These are phyloP conservation scores for Acronicta psi DNA, from an alignment of 2,888 invertebrate species.

Conservation along the genomic window DNA sequence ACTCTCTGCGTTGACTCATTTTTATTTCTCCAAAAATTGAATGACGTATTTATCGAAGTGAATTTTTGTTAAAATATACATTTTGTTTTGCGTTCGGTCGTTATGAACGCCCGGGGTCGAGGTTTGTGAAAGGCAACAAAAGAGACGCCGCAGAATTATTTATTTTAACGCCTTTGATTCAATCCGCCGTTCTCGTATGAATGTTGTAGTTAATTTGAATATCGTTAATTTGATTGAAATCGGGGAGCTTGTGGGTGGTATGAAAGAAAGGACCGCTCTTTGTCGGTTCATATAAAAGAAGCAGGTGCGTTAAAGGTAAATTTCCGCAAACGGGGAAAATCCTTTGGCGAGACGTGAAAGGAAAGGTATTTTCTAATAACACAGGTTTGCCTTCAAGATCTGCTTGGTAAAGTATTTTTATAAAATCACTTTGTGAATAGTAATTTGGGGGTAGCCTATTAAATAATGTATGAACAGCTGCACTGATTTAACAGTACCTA, in stretches of 20 bases:
- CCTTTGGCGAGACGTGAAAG: conserved; percentile 68
- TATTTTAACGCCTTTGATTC: conserved; percentile 56
- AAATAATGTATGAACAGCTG: too few species aligned
- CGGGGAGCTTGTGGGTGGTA: conserved; percentile 46
- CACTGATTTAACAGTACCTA: too few species aligned
- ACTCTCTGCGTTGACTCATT: conserved; percentile 76
- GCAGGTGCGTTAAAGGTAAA: conserved; percentile 72
- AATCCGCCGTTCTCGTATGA: conserved; percentile 49
- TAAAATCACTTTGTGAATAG: conserved; percentile 33
- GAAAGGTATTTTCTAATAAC: conserved; percentile 78
- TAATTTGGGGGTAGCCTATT: background rate
- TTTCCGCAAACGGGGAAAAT: conserved; percentile 69
- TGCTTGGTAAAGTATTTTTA: conserved; percentile 26
- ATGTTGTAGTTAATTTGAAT: conserved; percentile 64
- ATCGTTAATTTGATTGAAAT: conserved; percentile 68
- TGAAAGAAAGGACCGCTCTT: conserved; percentile 63
- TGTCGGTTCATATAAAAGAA: conserved; percentile 66
- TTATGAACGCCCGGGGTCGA: conserved; percentile 63
- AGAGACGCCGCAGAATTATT: conserved; percentile 62
- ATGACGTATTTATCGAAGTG: conserved; percentile 77
- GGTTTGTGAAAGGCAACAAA: conserved; percentile 68
- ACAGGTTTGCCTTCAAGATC: conserved; percentile 54
- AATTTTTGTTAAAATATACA: conserved; percentile 67
- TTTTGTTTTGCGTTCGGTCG: conserved; percentile 66
- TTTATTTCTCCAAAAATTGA: conserved; percentile 75